Evolutionary conservation across 1,140 invertebrate genomes (phyloP).

Genomic region (Leptinotarsa texana): DNA sequence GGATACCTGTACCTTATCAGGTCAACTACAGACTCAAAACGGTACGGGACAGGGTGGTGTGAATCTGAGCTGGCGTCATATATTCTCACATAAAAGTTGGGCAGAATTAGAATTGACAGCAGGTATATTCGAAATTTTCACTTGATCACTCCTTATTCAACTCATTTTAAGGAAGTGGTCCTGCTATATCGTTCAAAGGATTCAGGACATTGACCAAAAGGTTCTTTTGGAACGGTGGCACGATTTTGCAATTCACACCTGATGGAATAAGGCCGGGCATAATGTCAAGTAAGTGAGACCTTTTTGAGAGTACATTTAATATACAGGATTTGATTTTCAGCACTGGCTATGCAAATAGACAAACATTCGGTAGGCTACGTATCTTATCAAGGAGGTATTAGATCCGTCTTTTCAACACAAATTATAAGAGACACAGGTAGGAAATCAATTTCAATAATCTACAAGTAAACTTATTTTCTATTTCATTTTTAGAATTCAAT

Average conservation of each 20-base stretch:
- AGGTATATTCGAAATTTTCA: slow-evolving; percentile 54
- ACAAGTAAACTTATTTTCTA: background rate
- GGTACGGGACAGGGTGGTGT: slow-evolving; percentile 80
- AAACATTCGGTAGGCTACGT: slow-evolving; percentile 84
- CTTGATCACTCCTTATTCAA: background rate
- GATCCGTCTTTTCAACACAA: slow-evolving; percentile 77
- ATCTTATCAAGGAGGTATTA: slow-evolving; percentile 75
- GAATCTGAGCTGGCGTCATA: slow-evolving; percentile 71
- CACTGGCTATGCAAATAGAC: slow-evolving; percentile 81
- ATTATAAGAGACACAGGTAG: slow-evolving; percentile 75
- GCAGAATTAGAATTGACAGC: slow-evolving; percentile 77
- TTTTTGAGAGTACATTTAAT: slow-evolving; percentile 29
- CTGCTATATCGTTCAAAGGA: slow-evolving; percentile 71
- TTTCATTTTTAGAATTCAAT: slow-evolving; percentile 52
- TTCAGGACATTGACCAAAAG: slow-evolving; percentile 72
- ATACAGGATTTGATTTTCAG: slow-evolving; percentile 57
- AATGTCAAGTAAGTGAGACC: slow-evolving; percentile 65
- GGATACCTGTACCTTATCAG: slow-evolving; percentile 80
- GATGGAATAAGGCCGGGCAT: slow-evolving; percentile 73
- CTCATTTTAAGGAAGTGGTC: slow-evolving; percentile 66
- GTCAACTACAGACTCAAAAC: slow-evolving; percentile 83
- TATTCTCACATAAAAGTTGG: slow-evolving; percentile 83
- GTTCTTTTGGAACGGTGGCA: slow-evolving; percentile 73
- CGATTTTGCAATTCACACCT: slow-evolving; percentile 72
- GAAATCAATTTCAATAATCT: background rate